A percentile compares a stretch with the other conserved stretches of the same genome.
Conservation (phyloP, 2,888 invertebrate species). For the Scaptomyza polygonia region DNA sequence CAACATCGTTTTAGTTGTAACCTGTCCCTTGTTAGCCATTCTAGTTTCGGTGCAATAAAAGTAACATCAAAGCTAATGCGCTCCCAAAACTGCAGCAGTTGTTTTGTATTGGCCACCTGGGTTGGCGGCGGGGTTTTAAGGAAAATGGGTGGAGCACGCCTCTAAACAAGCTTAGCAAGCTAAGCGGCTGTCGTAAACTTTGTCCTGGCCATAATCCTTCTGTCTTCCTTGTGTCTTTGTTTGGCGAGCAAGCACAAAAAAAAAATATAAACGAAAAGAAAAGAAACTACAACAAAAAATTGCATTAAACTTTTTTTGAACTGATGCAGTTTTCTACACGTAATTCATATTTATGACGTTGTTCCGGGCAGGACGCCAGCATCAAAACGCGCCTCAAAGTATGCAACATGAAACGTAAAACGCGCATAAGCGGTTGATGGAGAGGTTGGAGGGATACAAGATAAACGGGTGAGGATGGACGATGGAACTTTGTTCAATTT, state of each 20-base stretch:
- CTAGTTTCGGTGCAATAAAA: conserved; percentile 49
- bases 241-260: conserved; percentile 28
- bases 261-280: conserved; percentile 1
- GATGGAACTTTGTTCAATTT: conserved; percentile 65
- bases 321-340: conserved; percentile 44
- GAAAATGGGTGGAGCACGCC: conserved; percentile 42
- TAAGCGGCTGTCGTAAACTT: conserved; percentile 62
- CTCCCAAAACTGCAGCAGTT: conserved; percentile 56
- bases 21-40: conserved; percentile 39
- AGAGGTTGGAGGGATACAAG: background rate
- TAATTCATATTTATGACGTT: conserved; percentile 74
- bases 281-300: conserved; percentile 33
- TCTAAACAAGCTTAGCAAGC: conserved; percentile 31
- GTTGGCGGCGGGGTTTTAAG: conserved; percentile 15
- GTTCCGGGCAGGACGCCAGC: conserved; percentile 22
- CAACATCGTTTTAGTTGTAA: conserved; percentile 7
- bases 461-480: background rate
- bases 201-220: conserved; percentile 36
- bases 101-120: conserved; percentile 64
- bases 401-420: conserved; percentile 41
- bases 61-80: conserved; percentile 67
- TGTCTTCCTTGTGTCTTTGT: conserved; percentile 51
- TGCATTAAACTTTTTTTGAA: conserved; percentile 71
- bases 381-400: conserved; percentile 55
- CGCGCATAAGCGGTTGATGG: background rate